phyloP scores from a whole-genome alignment of 2,888 invertebrate species.

The Melitaea athalia region DNA sequence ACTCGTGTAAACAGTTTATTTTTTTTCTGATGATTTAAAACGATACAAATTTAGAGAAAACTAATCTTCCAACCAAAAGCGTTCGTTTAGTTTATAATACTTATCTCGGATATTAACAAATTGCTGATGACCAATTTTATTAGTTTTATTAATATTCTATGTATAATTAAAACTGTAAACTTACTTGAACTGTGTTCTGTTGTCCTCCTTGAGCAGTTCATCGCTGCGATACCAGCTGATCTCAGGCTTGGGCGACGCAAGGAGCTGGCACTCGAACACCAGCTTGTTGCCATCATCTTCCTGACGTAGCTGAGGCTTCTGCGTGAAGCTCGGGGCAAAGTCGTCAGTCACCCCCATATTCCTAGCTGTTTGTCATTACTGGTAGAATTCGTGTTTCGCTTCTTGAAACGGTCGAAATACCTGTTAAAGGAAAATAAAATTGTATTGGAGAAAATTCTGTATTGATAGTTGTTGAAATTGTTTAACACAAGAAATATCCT shows the following conservation, averaged over 20 bases:
- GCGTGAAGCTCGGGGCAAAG: conserved; percentile 98
- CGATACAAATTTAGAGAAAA: too few relatives aligned
- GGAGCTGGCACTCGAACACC: conserved; percentile 95
- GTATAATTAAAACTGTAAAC: conserved; percentile 42
- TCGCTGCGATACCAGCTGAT: conserved; percentile 96
- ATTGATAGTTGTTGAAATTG: too few relatives aligned
- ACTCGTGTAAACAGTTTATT: too few relatives aligned
- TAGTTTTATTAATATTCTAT: neutral
- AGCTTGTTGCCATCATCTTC: conserved; percentile 98
- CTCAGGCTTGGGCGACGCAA: conserved; percentile 93
- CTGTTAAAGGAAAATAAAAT: conserved; percentile 44
- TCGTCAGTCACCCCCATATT: conserved; percentile 94
- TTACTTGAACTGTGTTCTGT: conserved; percentile 90
- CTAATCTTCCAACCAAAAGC: too few relatives aligned
- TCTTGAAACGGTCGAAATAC: conserved; percentile 45
- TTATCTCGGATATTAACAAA: too few relatives aligned
- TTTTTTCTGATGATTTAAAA: too few relatives aligned
- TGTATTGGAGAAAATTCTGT: too few relatives aligned
- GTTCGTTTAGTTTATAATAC: too few relatives aligned
- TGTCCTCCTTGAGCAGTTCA: conserved; percentile 91
- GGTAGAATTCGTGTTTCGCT: conserved; percentile 50
- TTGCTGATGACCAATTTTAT: too few relatives aligned
- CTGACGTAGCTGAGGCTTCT: conserved; percentile 98
- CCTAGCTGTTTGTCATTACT: conserved; percentile 74
- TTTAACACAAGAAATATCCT: too few relatives aligned